Evolutionary conservation across 1,140 invertebrate species (phyloP).

Genomic region (Calliopsis andreniformis): DNA sequence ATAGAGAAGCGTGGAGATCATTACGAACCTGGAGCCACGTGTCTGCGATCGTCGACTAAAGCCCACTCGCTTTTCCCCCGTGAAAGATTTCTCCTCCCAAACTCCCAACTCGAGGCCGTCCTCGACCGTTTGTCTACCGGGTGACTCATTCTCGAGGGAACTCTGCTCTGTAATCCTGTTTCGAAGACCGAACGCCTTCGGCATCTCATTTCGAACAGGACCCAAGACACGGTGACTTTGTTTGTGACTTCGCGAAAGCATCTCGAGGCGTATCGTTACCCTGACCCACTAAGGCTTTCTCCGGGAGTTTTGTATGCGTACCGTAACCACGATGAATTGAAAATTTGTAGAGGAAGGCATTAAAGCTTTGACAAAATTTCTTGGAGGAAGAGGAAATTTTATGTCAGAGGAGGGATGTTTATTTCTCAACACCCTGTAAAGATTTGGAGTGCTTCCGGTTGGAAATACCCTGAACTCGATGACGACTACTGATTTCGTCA

Average conservation of each 20-base stretch:
- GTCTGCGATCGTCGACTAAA: background rate
- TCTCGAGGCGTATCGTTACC: slow-evolving; percentile 6
- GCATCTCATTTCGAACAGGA: background rate
- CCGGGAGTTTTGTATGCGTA: background rate
- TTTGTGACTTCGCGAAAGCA: background rate
- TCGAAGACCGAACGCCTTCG: background rate
- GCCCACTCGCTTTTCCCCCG: slow-evolving; percentile 47
- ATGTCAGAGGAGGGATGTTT: no score
- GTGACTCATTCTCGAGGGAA: slow-evolving; percentile 23
- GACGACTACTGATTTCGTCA: background rate
- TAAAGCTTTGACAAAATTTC: background rate
- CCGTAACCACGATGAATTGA: background rate
- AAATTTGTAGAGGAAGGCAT: background rate
- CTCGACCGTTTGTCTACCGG: slow-evolving; percentile 35
- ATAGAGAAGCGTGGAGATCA: background rate
- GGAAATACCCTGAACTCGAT: background rate
- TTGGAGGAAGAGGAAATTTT: no score
- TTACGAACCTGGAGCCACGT: background rate
- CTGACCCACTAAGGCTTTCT: slow-evolving; percentile 38
- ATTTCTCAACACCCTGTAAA: no score
- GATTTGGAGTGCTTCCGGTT: background rate
- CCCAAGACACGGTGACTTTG: no score
- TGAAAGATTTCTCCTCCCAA: slow-evolving; percentile 47
- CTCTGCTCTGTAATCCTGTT: background rate
- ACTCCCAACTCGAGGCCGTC: slow-evolving; percentile 40